Conservation (phyloP, 2,113 vertebrate species). For the Numenius arquata region DNA sequence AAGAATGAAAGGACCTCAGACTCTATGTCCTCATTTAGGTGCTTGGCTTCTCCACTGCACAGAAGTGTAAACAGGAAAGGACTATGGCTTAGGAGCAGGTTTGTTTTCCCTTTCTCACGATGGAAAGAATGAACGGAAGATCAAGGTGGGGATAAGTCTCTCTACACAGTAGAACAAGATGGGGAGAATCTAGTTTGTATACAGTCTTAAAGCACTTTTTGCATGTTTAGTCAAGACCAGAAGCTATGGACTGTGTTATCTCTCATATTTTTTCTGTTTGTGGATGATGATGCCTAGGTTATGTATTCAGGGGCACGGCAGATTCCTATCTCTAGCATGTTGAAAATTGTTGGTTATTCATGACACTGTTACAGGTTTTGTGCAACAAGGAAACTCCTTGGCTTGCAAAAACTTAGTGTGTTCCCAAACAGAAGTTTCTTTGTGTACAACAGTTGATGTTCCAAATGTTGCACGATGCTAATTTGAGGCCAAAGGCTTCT, state of each 20-base stretch:
- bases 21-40: neutral
- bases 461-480: constrained; percentile 53
- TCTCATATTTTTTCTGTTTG: constrained; percentile 17
- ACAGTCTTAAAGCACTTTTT: neutral
- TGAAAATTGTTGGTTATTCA: constrained; percentile 56
- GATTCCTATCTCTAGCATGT: constrained; percentile 46
- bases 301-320: neutral
- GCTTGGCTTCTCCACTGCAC: neutral
- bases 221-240: constrained; percentile 51
- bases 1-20: neutral
- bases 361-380: constrained; percentile 50
- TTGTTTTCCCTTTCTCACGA: neutral
- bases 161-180: neutral
- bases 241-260: neutral
- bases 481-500: constrained; percentile 57
- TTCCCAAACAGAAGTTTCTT: constrained; percentile 60
- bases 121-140: neutral
- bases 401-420: constrained; percentile 34
- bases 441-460: constrained; percentile 41
- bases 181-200: neutral
- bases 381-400: constrained; percentile 52
- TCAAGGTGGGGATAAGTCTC: neutral
- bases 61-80: neutral
- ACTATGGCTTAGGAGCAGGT: neutral
- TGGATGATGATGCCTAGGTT: constrained; percentile 30